Percentiles rank a stretch among this genome's conserved stretches.
These are phyloP conservation scores for Aphelenchoides fujianensis DNA, from an alignment of 1,140 invertebrate genomes.

Conservation along the genomic window DNA sequence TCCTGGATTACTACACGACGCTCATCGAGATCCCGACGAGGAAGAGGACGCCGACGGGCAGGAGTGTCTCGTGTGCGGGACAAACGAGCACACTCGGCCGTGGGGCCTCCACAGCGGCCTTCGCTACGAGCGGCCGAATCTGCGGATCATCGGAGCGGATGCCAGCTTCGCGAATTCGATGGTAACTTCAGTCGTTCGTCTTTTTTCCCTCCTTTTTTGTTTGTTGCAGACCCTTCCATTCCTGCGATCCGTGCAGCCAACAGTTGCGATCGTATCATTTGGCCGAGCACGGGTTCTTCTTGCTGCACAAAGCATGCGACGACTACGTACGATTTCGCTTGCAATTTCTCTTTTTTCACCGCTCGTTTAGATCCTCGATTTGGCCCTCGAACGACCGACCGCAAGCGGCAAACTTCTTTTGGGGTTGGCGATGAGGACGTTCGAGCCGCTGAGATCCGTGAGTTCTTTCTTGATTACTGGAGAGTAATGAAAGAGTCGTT, in stretches of 20 bases:
- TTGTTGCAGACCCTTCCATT: background rate
- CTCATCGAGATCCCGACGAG: background rate
- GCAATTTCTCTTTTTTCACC: background rate
- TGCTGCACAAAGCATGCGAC: background rate
- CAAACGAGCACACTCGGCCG: background rate
- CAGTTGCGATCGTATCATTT: background rate
- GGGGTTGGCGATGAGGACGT: background rate
- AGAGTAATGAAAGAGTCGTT: too few species aligned
- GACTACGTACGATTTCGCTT: background rate
- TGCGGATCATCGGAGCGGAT: background rate
- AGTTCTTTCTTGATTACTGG: too few species aligned
- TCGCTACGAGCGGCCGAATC: background rate
- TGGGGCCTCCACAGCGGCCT: background rate
- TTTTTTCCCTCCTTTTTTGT: background rate
- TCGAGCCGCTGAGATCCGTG: too few species aligned
- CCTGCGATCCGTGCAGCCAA: background rate
- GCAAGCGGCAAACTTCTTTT: background rate
- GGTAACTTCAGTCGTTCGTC: too few species aligned
- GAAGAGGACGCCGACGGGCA: background rate
- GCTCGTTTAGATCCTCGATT: constrained; percentile 1
- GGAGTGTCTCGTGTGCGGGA: background rate
- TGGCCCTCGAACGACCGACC: constrained; percentile 1
- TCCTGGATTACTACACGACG: constrained; percentile 4
- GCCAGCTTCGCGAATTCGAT: background rate
- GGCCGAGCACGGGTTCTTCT: background rate